These are phyloP conservation scores for Carassius gibelio DNA, from an alignment of 2,113 vertebrate genomes.

Conservation along the genomic window DNA sequence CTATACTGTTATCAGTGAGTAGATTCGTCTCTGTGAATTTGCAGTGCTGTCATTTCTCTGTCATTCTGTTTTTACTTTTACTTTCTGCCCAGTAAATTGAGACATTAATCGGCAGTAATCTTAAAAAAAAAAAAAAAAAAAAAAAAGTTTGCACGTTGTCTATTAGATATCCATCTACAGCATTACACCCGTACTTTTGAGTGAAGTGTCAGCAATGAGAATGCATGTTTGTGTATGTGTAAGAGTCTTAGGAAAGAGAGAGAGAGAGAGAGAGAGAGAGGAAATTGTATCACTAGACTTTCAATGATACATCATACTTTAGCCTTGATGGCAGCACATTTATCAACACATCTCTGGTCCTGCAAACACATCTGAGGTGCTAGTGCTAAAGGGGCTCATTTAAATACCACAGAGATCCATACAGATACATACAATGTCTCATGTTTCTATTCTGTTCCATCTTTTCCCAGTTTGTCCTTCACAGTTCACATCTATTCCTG, in stretches of 20 bases:
- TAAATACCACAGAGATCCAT: neutral
- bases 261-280: constrained; percentile 1
- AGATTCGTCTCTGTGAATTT: no score
- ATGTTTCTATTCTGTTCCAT: neutral
- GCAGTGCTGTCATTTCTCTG: no score
- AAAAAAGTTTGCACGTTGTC: no score
- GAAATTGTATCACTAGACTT: neutral
- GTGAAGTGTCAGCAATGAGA: neutral
- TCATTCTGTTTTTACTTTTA: no score
- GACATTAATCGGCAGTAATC: no score
- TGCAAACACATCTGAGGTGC: neutral
- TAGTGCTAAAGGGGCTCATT: neutral
- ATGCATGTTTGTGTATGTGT: neutral
- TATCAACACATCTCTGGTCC: constrained; percentile 20
- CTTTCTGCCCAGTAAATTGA: no score
- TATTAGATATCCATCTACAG: no score
- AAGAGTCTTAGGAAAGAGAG: neutral
- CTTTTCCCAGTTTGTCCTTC: neutral
- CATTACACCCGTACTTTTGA: neutral
- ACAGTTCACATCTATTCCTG: neutral
- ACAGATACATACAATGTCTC: no score
- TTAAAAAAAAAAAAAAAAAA: no score
- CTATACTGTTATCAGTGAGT: no score
- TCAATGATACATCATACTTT: constrained; percentile 30
- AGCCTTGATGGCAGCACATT: constrained; percentile 37